Evolutionary conservation across 2,888 invertebrate species (phyloP).

Genomic region (Dichetophora obliterata): DNA sequence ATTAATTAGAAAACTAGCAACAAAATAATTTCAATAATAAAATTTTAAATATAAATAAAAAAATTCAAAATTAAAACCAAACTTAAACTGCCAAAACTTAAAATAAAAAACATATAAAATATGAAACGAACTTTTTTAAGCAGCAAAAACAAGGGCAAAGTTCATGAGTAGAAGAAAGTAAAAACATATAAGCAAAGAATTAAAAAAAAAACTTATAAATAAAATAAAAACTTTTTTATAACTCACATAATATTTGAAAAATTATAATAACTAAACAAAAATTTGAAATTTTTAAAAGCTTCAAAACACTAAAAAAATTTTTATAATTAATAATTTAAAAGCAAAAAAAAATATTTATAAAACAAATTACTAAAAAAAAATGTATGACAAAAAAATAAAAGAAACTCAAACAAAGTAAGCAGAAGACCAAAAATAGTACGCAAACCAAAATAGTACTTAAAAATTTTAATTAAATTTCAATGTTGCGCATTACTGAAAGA

Average conservation of each 20-base stretch:
- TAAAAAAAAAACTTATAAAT: neutral
- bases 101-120: conserved; percentile 1
- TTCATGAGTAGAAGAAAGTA: conserved; percentile 44
- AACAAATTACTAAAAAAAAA: conserved; percentile 7
- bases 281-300: neutral
- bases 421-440: conserved; percentile 34
- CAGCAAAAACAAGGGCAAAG: conserved; percentile 54
- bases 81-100: conserved; percentile 29
- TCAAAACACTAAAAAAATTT: conserved; percentile 8
- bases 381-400: neutral
- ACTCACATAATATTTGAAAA: neutral
- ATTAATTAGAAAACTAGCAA: conserved; percentile 40
- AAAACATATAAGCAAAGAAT: conserved; percentile 8
- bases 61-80: conserved; percentile 46
- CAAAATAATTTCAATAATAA: conserved; percentile 44
- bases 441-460: conserved; percentile 10
- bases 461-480: neutral
- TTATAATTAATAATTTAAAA: conserved; percentile 10
- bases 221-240: neutral
- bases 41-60: conserved; percentile 56
- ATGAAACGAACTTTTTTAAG: neutral
- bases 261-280: conserved; percentile 2
- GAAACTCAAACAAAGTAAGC: conserved; percentile 7
- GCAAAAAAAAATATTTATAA: neutral
- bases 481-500: neutral